phyloP scores from a whole-genome alignment of 2,113 vertebrate species.

The Paratilapia polleni region DNA sequence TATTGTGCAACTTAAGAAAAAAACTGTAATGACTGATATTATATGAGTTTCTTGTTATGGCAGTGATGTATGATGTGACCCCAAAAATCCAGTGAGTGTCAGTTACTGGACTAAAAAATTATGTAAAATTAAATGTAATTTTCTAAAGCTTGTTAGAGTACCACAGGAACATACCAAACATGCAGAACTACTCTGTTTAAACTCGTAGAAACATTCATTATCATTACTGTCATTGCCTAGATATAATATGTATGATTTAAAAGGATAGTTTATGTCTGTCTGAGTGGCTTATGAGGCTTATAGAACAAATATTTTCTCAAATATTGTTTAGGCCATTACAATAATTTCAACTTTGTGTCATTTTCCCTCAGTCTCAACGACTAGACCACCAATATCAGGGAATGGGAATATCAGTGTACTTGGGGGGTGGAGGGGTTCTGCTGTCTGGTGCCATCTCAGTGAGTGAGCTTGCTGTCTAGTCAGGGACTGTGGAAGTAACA shows the following conservation, averaged over 20 bases:
- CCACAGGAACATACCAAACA: neutral
- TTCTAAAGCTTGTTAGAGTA: slow-evolving; percentile 10
- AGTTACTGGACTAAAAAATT: neutral
- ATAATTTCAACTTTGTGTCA: neutral
- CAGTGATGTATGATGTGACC: neutral
- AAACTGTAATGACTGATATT: neutral
- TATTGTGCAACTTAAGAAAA: neutral
- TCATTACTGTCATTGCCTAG: neutral
- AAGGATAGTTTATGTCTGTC: neutral
- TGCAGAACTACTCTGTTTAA: slow-evolving; percentile 15
- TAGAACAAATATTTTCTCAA: neutral
- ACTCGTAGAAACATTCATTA: neutral
- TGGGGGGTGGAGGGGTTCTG: no score
- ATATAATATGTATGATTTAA: slow-evolving; percentile 5
- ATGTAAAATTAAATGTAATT: slow-evolving; percentile 41
- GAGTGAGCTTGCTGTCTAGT: neutral
- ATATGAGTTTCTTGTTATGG: neutral
- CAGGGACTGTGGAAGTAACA: rapidly evolving
- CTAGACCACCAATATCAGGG: neutral
- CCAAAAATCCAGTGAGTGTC: neutral
- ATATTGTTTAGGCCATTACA: no score
- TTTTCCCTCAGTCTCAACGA: neutral
- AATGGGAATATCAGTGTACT: neutral
- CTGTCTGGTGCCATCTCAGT: neutral
- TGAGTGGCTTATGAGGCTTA: neutral